Base-by-base conservation (phyloP, 2,113 vertebrate genomes). In the Ophthalmolycus amberensis region DNA sequence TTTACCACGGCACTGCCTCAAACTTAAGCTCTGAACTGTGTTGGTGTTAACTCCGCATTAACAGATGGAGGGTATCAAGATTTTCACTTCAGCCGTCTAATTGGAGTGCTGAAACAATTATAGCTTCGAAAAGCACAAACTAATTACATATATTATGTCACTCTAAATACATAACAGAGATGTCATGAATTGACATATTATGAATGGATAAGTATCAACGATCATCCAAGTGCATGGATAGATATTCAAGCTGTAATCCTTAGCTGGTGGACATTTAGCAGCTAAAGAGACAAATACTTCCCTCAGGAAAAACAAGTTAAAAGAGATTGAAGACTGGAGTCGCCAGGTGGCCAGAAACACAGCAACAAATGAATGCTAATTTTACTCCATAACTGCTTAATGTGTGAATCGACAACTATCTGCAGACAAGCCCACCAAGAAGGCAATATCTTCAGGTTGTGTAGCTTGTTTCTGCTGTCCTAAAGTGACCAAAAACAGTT, bases 21-120 rank as follows among this genome's bases (percentile, higher is more conserved):
- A 40, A 84, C 64, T 54, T 69, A 15, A 75, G 65, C 25, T 29
- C 32, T 86, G 32, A 9, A 22, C 38, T 73, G n/a, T 78, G 32
- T 22, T 48, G 3, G 40, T 27, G 22, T 73, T 75, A 73, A 58
- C 68, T 62, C 38, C 18, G 42, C 80, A 42, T 9, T 75, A 38
- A 68, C 46, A 46, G 32, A 76, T 16, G 4, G 27, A 77, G 32
- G 14, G 14, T 11, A 34, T 77, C 38, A 34, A 10, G 27, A 52
- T 37, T 54, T 32, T 63, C 25, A 50, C n/a, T 18, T 27, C 54
- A 16, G 20, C 25, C 2, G 10, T 32, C 22, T 18, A 50, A 56
- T 77, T 48, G 25, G 9, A 79, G 22, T 37, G 9, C 38, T 71
- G 38, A 68, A 64, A 59, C 52, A 37, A 12, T 20, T 37, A 4